Conservation (phyloP, 2,888 invertebrate species). For the Seladonia tumulorum region DNA sequence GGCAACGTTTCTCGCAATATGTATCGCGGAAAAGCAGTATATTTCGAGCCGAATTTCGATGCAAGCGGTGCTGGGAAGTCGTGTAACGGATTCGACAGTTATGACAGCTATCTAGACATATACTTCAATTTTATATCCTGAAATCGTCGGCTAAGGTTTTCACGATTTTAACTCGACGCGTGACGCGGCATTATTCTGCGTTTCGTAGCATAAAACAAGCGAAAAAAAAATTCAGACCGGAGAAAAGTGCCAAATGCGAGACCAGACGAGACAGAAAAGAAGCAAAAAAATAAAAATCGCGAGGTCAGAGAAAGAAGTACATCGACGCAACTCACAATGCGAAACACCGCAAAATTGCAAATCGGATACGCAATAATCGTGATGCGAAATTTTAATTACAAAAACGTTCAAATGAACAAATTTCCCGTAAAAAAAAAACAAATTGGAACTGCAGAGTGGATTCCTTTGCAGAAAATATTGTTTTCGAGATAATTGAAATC, state of each 20-base stretch:
- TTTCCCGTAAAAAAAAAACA: constrained; percentile 25
- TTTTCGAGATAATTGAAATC: background rate
- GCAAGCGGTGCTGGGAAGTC: background rate
- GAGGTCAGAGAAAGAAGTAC: background rate
- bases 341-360: background rate
- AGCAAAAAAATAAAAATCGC: background rate
- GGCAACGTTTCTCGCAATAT: background rate
- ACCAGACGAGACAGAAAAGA: background rate
- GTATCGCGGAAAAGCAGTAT: background rate
- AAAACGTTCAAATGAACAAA: constrained; percentile 5
- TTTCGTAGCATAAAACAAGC: background rate
- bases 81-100: constrained; percentile 12
- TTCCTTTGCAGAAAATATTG: background rate
- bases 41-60: background rate
- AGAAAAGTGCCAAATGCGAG: background rate
- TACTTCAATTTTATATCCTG: constrained; percentile 28
- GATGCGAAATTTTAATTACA: background rate
- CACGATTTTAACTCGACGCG: constrained; percentile 23
- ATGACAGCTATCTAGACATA: constrained; percentile 18
- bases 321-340: background rate
- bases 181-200: background rate
- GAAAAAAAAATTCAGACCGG: background rate
- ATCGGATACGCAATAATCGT: background rate
- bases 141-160: constrained; percentile 13
- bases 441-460: background rate